A percentile compares a stretch with the other conserved stretches of the same genome.
Conservation (phyloP, 2,113 vertebrate species). For the Ardeotis arabs region DNA sequence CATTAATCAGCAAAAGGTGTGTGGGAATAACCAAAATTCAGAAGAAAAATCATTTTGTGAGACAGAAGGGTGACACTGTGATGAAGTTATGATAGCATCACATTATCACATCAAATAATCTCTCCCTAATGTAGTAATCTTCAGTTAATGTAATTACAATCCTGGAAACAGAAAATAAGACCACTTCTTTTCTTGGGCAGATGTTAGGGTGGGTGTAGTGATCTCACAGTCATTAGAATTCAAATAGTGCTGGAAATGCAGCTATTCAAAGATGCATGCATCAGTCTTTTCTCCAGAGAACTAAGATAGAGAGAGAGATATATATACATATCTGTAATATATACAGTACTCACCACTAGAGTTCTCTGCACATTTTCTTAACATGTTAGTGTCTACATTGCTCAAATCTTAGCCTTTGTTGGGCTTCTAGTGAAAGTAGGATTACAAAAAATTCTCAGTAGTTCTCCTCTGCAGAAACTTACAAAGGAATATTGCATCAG, state of each 20-base stretch:
- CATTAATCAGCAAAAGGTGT: not conserved
- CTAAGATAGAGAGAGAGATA: too few species aligned
- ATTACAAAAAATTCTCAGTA: not conserved
- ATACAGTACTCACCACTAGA: not conserved
- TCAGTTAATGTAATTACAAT: not conserved
- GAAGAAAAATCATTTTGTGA: not conserved
- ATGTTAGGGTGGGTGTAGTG: not conserved
- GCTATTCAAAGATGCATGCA: not conserved
- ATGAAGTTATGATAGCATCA: not conserved
- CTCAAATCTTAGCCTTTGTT: not conserved
- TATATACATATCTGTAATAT: not conserved
- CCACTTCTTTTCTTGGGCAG: not conserved
- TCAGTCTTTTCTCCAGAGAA: not conserved
- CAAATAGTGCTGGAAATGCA: not conserved
- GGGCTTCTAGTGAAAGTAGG: not conserved
- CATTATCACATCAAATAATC: not conserved
- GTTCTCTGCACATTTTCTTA: not conserved
- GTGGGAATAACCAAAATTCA: not conserved
- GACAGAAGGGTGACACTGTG: not conserved
- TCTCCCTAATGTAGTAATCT: not conserved
- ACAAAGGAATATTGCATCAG: not conserved
- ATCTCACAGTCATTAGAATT: not conserved
- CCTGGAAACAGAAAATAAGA: not conserved
- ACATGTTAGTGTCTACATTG: not conserved
- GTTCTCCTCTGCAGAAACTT: not conserved